phyloP scores from a whole-genome alignment of 1,140 invertebrate species.

The Tyrophagus putrescentiae region DNA sequence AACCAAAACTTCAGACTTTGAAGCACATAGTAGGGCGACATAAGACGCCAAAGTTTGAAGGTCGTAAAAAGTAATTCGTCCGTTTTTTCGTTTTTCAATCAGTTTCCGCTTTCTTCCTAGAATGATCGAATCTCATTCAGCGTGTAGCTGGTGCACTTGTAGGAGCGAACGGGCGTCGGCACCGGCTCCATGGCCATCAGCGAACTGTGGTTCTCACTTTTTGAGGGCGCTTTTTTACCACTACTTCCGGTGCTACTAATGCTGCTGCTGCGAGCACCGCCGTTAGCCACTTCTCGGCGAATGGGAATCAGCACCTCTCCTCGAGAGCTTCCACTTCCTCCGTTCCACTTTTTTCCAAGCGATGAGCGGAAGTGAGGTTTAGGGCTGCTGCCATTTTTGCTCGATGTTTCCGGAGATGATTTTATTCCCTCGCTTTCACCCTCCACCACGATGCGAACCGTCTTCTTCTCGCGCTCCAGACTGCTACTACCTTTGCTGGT shows the following conservation, averaged over 20 bases:
- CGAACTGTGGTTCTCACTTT: neutral
- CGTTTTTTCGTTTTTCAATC: no score
- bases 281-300: neutral
- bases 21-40: no score
- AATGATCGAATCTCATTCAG: neutral
- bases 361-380: neutral
- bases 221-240: neutral
- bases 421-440: no score
- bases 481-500: no score
- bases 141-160: neutral
- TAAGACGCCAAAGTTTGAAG: no score
- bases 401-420: neutral
- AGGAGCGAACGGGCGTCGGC: neutral
- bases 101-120: no score
- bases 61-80: no score
- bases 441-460: neutral
- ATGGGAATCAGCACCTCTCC: neutral
- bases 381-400: neutral
- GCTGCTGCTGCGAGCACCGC: no score
- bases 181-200: neutral
- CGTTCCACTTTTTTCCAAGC: no score
- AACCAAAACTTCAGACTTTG: no score
- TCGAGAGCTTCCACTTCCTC: neutral
- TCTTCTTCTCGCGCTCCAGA: no score
- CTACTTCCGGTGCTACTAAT: no score